phyloP scores from a whole-genome alignment of 92 coral and sea anemone genomes.

The Paragorgia papillata region DNA sequence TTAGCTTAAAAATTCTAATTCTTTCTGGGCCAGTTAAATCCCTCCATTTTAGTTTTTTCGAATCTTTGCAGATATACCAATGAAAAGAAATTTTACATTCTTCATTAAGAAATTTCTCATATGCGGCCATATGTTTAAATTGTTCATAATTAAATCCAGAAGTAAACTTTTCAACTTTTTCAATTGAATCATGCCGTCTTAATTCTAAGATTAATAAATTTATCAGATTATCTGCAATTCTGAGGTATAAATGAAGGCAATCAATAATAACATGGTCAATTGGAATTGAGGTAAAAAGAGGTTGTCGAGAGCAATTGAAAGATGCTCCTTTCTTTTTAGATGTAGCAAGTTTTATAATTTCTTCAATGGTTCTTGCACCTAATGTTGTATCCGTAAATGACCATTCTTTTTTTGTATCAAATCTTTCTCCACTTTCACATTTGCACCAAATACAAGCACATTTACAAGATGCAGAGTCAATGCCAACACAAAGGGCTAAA shows the following conservation, averaged over 20 bases:
- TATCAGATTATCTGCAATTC: too few species aligned
- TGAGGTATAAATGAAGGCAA: too few species aligned
- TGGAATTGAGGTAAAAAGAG: too few species aligned
- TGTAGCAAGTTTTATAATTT: too few species aligned
- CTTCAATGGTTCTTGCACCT: too few species aligned
- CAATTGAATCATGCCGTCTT: conserved; percentile 39
- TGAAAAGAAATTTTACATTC: conserved; percentile 38
- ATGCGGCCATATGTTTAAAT: conserved; percentile 20
- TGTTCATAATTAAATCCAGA: conserved; percentile 6
- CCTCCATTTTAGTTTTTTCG: conserved; percentile 33
- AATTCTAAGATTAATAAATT: too few species aligned
- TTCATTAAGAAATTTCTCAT: conserved; percentile 14
- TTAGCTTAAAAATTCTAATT: background rate
- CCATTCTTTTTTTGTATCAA: background rate
- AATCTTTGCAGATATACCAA: conserved; percentile 33
- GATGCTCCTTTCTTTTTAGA: too few species aligned
- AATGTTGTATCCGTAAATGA: too few species aligned
- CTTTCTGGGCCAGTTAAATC: conserved; percentile 40
- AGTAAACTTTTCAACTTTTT: conserved; percentile 24
- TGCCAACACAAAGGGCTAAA: background rate
- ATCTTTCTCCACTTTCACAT: background rate
- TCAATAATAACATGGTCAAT: too few species aligned
- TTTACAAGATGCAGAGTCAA: background rate
- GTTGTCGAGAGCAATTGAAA: too few species aligned
- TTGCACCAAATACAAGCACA: background rate